phyloP scores from a whole-genome alignment of 1,140 invertebrate species.

The Leptoteleia sp. region DNA sequence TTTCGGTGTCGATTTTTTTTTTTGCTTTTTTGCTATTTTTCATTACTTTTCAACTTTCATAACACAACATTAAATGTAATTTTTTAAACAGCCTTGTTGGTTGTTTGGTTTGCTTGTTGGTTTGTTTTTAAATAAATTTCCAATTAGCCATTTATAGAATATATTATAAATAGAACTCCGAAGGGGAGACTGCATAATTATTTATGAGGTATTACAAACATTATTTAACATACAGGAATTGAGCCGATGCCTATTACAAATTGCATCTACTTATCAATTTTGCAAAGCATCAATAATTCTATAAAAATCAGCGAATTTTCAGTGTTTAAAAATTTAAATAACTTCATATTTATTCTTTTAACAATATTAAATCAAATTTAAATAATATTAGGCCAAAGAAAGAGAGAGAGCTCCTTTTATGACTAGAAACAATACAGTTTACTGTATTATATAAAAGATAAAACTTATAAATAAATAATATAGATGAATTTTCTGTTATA shows the following conservation, averaged over 20 bases:
- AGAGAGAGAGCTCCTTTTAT: too few species aligned
- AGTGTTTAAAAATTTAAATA: too few species aligned
- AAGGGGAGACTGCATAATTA: constrained; percentile 30
- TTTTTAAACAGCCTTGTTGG: too few species aligned
- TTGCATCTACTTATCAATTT: constrained; percentile 30
- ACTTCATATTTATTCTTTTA: too few species aligned
- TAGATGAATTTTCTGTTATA: too few species aligned
- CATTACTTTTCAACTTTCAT: neutral
- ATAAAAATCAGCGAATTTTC: too few species aligned
- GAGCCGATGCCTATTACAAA: constrained; percentile 59
- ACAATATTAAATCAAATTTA: too few species aligned
- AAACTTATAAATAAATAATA: too few species aligned
- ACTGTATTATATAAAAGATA: too few species aligned
- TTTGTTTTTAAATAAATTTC: constrained; percentile 21
- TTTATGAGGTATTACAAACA: constrained; percentile 54
- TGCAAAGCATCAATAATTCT: constrained; percentile 29
- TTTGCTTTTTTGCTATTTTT: neutral
- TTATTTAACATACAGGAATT: constrained; percentile 58
- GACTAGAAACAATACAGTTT: too few species aligned
- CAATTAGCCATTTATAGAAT: constrained; percentile 37
- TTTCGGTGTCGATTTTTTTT: constrained; percentile 43
- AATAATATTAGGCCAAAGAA: constrained; percentile 71
- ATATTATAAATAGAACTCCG: constrained; percentile 53
- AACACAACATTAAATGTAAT: too few species aligned
- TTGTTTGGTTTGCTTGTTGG: too few species aligned